These are phyloP conservation scores for Neofelis nebulosa DNA, from an alignment of 2,113 vertebrate species.

Conservation along the genomic window DNA sequence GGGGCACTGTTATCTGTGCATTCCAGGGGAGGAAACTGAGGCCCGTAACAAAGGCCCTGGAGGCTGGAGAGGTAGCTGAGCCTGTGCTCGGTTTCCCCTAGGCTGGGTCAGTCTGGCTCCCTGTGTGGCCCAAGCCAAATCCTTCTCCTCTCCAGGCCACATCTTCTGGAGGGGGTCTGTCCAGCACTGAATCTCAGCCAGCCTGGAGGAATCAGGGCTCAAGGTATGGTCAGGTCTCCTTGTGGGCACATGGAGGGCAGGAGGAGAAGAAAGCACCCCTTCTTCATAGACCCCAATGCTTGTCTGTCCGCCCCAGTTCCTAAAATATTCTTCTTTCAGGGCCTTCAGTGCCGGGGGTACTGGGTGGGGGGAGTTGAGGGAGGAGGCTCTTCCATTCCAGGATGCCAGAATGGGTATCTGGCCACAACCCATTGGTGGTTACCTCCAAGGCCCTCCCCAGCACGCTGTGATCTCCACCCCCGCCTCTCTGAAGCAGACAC, in stretches of 20 bases:
- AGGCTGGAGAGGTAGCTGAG: neutral
- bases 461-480: too few relatives aligned
- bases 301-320: neutral
- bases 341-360: neutral
- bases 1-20: neutral
- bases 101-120: neutral
- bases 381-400: neutral
- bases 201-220: neutral
- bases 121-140: neutral
- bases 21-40: neutral
- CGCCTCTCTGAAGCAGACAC: neutral
- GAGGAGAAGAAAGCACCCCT: neutral
- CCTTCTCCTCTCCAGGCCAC: neutral
- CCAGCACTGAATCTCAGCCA: neutral
- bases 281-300: neutral
- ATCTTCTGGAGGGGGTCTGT: neutral
- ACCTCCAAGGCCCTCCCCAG: neutral
- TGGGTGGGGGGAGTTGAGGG: rapidly evolving
- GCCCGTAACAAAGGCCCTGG: neutral
- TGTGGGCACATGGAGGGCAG: neutral
- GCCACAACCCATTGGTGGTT: neutral
- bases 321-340: neutral
- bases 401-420: neutral
- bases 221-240: neutral
- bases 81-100: neutral